Percentiles rank a stretch among this genome's conserved stretches.
Evolutionary conservation across 2,797 vertebrate species (phyloP).

Genomic region (Nyctibius grandis): DNA sequence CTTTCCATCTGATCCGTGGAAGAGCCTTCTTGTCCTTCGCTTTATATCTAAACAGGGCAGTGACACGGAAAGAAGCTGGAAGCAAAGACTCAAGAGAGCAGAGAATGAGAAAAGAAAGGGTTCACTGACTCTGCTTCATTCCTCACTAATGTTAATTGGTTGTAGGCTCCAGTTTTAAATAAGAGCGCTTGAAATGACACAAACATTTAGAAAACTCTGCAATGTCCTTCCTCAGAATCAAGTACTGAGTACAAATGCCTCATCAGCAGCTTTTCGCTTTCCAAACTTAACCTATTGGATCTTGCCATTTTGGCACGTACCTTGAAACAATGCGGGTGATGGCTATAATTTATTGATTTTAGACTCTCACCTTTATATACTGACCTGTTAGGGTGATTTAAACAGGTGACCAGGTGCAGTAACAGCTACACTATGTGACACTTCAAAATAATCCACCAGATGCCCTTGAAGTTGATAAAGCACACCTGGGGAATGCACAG

Average conservation of each 20-base stretch:
- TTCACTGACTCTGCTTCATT: constrained; percentile 6
- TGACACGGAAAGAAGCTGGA: constrained; percentile 41
- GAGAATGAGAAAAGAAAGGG: constrained; percentile 29
- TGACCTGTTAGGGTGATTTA: accelerated
- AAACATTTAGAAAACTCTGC: background rate
- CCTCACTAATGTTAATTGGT: constrained; percentile 20
- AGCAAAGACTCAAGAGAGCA: constrained; percentile 38
- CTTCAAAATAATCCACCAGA: background rate
- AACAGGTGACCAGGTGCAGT: background rate
- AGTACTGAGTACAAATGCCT: background rate
- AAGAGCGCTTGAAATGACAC: background rate
- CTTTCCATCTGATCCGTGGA: background rate
- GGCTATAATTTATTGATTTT: background rate
- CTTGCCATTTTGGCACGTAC: background rate
- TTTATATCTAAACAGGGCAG: constrained; percentile 27
- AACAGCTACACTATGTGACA: background rate
- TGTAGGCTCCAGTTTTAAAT: constrained; percentile 8
- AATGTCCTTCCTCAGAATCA: background rate
- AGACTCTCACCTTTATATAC: background rate
- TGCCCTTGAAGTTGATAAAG: background rate
- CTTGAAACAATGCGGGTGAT: background rate
- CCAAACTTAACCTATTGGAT: background rate
- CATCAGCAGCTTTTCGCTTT: background rate
- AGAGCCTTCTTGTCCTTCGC: constrained; percentile 16
- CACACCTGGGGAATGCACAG: background rate